Evolutionary conservation across 2,888 invertebrate genomes (phyloP), one percentile per base, ranked within the genome.

Genomic region (Eueremaeus valkanovi): DNA sequence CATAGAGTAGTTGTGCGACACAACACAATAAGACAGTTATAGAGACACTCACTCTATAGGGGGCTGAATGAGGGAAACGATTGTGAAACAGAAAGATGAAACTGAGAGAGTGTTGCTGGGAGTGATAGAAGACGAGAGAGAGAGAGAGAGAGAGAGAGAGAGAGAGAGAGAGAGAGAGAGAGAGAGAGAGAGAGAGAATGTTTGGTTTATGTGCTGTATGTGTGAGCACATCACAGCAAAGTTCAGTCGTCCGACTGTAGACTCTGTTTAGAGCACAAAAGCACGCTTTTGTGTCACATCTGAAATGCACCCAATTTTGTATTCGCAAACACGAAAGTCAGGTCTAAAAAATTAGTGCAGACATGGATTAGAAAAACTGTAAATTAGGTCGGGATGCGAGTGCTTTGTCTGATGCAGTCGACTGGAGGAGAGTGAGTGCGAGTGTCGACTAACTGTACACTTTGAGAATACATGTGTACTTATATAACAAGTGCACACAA

Each of bases 171-270:
- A 58, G 58, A 27, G 63, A 63, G 18, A 13, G 63, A 18, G 45
- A 45, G 45, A 18, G 45, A 45, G 45, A 24, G 27, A 24, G 58
- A 24, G 58, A 24, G 58, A 27, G 63, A 63, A 24, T 24, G 63
- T 29, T 63, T 13, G 31, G 33, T 63, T 63, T 31, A 29, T 58
- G 58, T 58, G n/a, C 24, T 58, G 63, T 63, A 63, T 63, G 63
- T 63, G 33, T 63, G 63, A 5, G 29, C 63, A 63, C 33, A 63
- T 63, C 63, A 31, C 31, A 63, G 63, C 63, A 63, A 63, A 63
- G 63, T 33, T 63, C 33, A 63, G 31, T 31, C 31, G 33, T 31
- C 29, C 33, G 63, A 63, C 18, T 18, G 33, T 63, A 63, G 31
- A 33, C 29, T 63, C 29, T 63, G 63, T 31, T 63, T 63, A 31